phyloP scores from a whole-genome alignment of 2,797 vertebrate genomes.

The Tarsius wallacei region DNA sequence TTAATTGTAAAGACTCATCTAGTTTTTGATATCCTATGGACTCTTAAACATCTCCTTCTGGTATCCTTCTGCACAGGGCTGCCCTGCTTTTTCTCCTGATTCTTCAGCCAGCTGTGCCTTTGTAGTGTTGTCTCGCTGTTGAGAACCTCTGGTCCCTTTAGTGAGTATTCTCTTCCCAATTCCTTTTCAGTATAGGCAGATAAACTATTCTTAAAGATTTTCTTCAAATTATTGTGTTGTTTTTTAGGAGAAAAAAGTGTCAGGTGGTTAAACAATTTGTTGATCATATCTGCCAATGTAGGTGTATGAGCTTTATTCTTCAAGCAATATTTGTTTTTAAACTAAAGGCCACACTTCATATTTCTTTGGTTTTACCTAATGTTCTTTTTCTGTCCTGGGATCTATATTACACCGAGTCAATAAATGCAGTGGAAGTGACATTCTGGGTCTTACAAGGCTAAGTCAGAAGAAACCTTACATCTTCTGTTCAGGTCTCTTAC shows the following conservation, averaged over 20 bases:
- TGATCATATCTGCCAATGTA: neutral
- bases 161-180: neutral
- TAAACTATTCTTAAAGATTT: slow-evolving; percentile 25
- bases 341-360: neutral
- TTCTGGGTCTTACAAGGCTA: neutral
- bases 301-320: neutral
- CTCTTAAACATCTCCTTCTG: neutral
- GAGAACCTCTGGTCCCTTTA: neutral
- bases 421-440: neutral
- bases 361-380: neutral
- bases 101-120: neutral
- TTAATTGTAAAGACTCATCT: neutral
- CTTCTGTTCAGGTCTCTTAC: neutral
- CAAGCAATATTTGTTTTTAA: neutral
- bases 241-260: neutral
- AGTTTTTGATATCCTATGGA: neutral
- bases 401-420: neutral
- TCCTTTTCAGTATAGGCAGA: neutral
- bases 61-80: neutral
- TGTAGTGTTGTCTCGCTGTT: neutral
- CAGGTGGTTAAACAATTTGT: neutral
- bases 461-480: neutral
- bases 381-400: neutral
- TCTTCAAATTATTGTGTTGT: neutral
- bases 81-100: neutral